A percentile compares a stretch with the other conserved stretches of the same genome.
These are phyloP conservation scores for Chionis minor DNA, from an alignment of 2,113 vertebrate species.

Conservation along the genomic window DNA sequence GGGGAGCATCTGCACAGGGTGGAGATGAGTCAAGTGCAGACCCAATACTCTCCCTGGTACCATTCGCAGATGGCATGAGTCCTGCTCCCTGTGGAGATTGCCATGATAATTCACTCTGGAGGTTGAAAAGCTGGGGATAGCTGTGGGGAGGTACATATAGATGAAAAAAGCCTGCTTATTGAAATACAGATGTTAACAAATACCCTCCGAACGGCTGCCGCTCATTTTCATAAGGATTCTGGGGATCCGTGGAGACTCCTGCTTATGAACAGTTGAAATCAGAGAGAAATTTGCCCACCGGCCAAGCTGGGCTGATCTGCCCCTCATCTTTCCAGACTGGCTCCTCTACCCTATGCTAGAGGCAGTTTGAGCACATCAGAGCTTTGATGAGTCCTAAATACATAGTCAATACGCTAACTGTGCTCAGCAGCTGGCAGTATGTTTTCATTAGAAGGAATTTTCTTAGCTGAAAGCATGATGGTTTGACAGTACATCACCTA, in stretches of 20 bases:
- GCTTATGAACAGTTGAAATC: neutral
- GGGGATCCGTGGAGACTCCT: neutral
- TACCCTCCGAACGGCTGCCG: neutral
- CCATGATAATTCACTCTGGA: neutral
- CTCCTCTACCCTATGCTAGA: neutral
- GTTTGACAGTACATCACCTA: neutral
- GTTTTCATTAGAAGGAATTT: neutral
- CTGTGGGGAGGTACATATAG: neutral
- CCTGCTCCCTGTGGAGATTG: neutral
- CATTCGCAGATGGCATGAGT: accelerated
- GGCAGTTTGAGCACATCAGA: neutral
- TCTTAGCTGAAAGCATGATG: neutral
- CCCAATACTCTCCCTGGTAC: neutral
- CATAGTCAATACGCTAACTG: neutral
- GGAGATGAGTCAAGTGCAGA: neutral
- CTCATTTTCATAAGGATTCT: neutral
- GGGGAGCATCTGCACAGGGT: neutral
- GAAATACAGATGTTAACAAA: neutral
- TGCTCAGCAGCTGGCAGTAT: neutral
- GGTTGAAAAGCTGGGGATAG: neutral
- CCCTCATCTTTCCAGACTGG: neutral
- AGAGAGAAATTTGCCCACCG: neutral
- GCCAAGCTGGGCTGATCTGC: neutral
- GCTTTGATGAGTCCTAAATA: neutral
- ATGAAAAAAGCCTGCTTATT: neutral